phyloP scores from a whole-genome alignment of 2,113 vertebrate species.

The Synodontis membranacea region DNA sequence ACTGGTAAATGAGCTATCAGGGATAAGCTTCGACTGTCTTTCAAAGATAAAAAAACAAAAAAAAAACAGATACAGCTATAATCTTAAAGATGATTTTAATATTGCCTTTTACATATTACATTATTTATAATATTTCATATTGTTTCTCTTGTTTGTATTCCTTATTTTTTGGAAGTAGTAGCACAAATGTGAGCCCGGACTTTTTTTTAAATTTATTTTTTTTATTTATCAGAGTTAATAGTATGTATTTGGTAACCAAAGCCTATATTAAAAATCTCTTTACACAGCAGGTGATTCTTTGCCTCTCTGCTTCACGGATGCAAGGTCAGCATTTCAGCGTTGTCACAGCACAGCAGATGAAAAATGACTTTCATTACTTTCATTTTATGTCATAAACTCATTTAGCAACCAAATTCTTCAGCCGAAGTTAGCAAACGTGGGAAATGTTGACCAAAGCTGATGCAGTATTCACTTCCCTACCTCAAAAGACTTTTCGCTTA shows the following conservation, averaged over 20 bases:
- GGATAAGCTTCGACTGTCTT: not conserved
- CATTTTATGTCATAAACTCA: not conserved
- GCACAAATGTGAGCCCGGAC: not conserved
- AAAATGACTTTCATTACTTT: constrained; percentile 6
- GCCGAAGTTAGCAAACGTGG: not conserved
- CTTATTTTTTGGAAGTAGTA: not conserved
- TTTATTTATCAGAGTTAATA: not conserved
- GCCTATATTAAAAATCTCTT: constrained; percentile 7
- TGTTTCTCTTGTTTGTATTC: not conserved
- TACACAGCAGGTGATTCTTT: not conserved
- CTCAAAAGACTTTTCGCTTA: not conserved
- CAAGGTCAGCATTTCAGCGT: constrained; percentile 17
- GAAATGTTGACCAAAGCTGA: not conserved
- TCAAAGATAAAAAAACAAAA: not conserved
- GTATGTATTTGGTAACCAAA: not conserved
- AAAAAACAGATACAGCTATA: not conserved
- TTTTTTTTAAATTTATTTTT: too few relatives aligned
- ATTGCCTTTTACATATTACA: too few relatives aligned
- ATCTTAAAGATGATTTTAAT: not conserved
- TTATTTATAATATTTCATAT: too few relatives aligned
- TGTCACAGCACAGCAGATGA: constrained; percentile 5
- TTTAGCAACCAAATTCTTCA: not conserved
- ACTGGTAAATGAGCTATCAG: not conserved
- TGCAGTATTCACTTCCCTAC: not conserved
- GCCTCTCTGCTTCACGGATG: not conserved